These are phyloP conservation scores for Calephelis perditalis DNA, from an alignment of 2,888 invertebrate genomes.

Conservation along the genomic window DNA sequence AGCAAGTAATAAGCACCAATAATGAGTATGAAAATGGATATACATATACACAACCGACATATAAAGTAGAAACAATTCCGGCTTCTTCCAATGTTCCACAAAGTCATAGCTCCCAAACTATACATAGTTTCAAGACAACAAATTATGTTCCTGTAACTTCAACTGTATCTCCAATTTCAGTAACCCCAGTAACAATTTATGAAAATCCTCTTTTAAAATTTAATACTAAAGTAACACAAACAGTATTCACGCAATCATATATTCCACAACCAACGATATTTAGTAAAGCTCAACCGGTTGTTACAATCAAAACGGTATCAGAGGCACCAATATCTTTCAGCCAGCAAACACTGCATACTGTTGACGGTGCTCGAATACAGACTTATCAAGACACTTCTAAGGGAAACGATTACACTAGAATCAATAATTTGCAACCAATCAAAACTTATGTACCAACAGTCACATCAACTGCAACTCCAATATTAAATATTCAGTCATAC, in stretches of 20 bases:
- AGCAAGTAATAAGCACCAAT: neutral
- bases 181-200: conserved; percentile 31
- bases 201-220: conserved; percentile 34
- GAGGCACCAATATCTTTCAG: conserved; percentile 51
- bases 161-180: conserved; percentile 27
- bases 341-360: conserved; percentile 56
- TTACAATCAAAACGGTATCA: conserved; percentile 31
- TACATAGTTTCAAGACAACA: conserved; percentile 23
- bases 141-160: conserved; percentile 28
- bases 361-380: conserved; percentile 40
- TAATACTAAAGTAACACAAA: conserved; percentile 49
- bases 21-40: conserved; percentile 37
- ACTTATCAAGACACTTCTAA: conserved; percentile 51
- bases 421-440: conserved; percentile 28
- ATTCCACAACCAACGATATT: conserved; percentile 40
- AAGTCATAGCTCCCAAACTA: conserved; percentile 53
- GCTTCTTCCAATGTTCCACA: conserved; percentile 46
- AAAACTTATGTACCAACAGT: conserved; percentile 13
- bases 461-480: conserved; percentile 36
- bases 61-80: conserved; percentile 29
- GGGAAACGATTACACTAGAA: conserved; percentile 34
- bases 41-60: conserved; percentile 41
- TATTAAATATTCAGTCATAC: conserved; percentile 39
- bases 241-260: conserved; percentile 42
- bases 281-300: conserved; percentile 41